phyloP scores from a whole-genome alignment of 1,140 invertebrate species.

The Pollicipes pollicipes region DNA sequence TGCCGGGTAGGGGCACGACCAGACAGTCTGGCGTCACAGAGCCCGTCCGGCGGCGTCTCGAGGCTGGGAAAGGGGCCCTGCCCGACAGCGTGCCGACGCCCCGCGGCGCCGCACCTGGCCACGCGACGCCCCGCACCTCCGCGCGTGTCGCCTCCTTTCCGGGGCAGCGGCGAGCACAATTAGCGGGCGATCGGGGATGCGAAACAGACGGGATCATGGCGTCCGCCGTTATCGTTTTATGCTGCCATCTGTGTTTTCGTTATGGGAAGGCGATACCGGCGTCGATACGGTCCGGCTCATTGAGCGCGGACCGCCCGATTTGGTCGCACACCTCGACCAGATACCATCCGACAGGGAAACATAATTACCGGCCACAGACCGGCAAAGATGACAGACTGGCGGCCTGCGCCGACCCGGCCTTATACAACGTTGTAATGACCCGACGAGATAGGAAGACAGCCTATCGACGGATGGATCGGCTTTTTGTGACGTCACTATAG shows the following conservation, averaged over 20 bases:
- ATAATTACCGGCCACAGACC: neutral
- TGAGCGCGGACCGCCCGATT: neutral
- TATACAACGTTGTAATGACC: neutral
- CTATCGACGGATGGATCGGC: neutral
- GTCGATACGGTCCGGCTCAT: neutral
- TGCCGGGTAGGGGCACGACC: too few species aligned
- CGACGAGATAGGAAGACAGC: neutral
- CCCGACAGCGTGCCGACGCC: too few species aligned
- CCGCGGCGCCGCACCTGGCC: neutral
- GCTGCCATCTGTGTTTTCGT: neutral
- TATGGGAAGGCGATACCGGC: neutral
- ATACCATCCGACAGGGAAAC: neutral
- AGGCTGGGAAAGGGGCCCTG: too few species aligned
- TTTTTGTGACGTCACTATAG: neutral
- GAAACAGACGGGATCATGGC: neutral
- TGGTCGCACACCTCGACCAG: neutral
- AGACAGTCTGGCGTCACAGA: too few species aligned
- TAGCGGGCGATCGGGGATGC: neutral
- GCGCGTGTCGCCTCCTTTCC: neutral
- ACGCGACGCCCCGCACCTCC: neutral
- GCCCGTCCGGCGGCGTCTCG: too few species aligned
- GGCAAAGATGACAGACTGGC: neutral
- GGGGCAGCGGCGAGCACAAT: neutral
- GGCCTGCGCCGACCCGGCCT: too few species aligned
- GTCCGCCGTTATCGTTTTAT: neutral